Evolutionary conservation across 2,113 vertebrate genomes (phyloP).

Genomic region (Pithys albifrons): DNA sequence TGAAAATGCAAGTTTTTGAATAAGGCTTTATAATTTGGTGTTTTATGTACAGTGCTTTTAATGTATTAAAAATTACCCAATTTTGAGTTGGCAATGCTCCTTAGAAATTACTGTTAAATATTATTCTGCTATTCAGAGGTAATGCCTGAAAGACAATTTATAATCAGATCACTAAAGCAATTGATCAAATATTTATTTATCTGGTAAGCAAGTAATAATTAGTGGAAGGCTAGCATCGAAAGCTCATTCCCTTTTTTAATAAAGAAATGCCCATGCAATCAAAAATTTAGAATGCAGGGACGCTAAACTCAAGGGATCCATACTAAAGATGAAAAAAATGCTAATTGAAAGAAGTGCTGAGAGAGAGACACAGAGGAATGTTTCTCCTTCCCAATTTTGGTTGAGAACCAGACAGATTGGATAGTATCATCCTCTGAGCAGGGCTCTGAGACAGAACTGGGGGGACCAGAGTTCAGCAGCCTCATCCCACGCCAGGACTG

Average conservation of each 20-base stretch:
- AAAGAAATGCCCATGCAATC: slow-evolving; percentile 34
- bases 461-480: not conserved
- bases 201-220: slow-evolving; percentile 32
- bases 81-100: not conserved
- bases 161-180: not conserved
- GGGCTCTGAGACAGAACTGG: not conserved
- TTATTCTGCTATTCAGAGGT: not conserved
- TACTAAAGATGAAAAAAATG: slow-evolving; percentile 20
- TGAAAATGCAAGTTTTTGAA: slow-evolving; percentile 20
- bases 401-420: slow-evolving; percentile 41
- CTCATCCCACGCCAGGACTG: not conserved
- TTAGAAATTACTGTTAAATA: slow-evolving; percentile 9
- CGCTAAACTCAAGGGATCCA: slow-evolving; percentile 50
- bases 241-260: slow-evolving; percentile 9
- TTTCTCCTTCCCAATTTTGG: slow-evolving; percentile 18
- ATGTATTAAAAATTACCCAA: not conserved
- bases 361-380: not conserved
- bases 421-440: not conserved
- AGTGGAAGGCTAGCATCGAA: not conserved
- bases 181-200: slow-evolving; percentile 55
- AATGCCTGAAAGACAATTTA: slow-evolving; percentile 10
- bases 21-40: not conserved
- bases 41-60: not conserved
- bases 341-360: slow-evolving; percentile 41
- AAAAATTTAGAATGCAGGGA: slow-evolving; percentile 27